Evolutionary conservation across 1,140 invertebrate species (phyloP), one percentile per base, ranked within the genome.

Genomic region (Drosophila burlai): DNA sequence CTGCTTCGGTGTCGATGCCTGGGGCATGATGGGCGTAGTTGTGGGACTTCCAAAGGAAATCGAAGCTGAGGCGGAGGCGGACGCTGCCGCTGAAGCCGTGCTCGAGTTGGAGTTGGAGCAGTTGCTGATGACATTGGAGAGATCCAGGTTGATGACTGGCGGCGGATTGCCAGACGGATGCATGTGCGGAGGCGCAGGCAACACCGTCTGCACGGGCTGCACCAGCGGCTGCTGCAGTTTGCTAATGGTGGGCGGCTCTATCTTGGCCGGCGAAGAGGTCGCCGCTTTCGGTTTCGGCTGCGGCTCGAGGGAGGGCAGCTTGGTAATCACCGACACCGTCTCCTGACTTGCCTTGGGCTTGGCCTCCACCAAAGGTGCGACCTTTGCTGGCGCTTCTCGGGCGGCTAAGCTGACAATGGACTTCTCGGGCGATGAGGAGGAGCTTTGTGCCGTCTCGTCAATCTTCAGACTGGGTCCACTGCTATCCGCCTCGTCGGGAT

Each of bases 401-500:
- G 38, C 67, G 7, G 50, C 64, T 7, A 50, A 62, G 18, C 76
- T 80, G 40, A 31, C 34, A 2, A 65, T 18, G 5, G 58, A 43
- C 59, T 66, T 81, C 8, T 59, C 26, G 24, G 50, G 42, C 24
- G 72, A 81, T 15, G 79, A 76, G 4, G 64, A 68, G 24, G 64
- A 59, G 31, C 69, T 74, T 38, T 69, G 83, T 8, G 38, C 73
- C 0, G 91, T 91, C 38, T 92, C 91, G 54, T 92, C 91, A 26
- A 92, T 92, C 81, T 92, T 92, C 0, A 92, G 72, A 55, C 78
- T 91, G 1, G 91, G 91, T 6, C 91, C 91, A 52, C 91, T 92
- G 58, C 89, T 92, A 54, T 92, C 89, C 9, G 89, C 93, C 52
- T 95, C 95, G 62, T 95, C 95, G 58, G 94, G 94, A n/a, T 94